A percentile compares a stretch with the other conserved stretches of the same genome.
These are phyloP conservation scores for Sesamia nonagrioides DNA, from an alignment of 1,140 invertebrate genomes.

Conservation along the genomic window DNA sequence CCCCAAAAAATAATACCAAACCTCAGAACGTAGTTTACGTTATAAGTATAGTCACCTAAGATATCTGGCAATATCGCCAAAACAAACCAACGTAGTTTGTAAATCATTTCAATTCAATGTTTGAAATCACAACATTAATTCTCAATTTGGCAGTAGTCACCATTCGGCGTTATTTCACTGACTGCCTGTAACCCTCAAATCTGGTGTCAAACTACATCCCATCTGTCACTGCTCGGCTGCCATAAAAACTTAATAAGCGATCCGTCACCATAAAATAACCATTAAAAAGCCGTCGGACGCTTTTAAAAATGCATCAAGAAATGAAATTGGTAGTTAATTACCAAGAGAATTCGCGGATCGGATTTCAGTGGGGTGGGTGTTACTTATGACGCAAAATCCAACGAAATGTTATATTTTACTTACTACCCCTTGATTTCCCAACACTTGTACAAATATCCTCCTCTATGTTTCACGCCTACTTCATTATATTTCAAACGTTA, in stretches of 20 bases:
- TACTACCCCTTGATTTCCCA: neutral
- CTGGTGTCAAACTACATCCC: constrained; percentile 85
- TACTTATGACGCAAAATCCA: constrained; percentile 20
- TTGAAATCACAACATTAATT: neutral
- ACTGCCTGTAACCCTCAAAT: constrained; percentile 65
- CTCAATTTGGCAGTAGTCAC: neutral
- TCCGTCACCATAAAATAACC: constrained; percentile 87
- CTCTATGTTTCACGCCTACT: no score
- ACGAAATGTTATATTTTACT: constrained; percentile 55
- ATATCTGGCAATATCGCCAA: no score
- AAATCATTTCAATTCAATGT: neutral
- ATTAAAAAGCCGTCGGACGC: constrained; percentile 86
- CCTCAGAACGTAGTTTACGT: no score
- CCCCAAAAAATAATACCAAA: no score
- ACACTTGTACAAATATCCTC: neutral
- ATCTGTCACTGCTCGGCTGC: constrained; percentile 79
- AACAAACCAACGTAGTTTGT: no score
- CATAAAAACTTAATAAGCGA: constrained; percentile 87
- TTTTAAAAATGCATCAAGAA: constrained; percentile 87
- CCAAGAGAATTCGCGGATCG: constrained; percentile 83
- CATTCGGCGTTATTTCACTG: neutral
- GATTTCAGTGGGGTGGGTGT: constrained; percentile 76
- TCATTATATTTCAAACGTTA: no score
- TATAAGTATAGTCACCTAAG: no score
- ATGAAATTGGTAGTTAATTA: constrained; percentile 87